Evolutionary conservation across 1,140 invertebrate genomes (phyloP), one percentile per base, ranked within the genome.

Genomic region (Marisa cornuarietis): DNA sequence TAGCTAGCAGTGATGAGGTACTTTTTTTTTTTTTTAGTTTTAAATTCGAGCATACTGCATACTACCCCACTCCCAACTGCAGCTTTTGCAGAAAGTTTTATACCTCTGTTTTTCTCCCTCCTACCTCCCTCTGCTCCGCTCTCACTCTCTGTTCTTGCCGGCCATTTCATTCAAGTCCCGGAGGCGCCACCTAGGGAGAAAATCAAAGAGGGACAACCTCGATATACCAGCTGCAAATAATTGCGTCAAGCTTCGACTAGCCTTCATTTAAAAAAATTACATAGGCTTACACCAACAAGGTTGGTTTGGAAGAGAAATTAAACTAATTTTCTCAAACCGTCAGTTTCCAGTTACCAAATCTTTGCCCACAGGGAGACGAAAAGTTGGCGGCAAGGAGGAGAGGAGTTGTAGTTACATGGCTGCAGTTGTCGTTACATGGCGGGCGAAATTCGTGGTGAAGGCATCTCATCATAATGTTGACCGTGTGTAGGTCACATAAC

Each of bases 151-250:
- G 3, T 42, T 42, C 31, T 42, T 42, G 31, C 31, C 31, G 31
- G 31, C 62, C 62, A n/a, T 18, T 63, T 63, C 62, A 7, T 18
- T 63, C 62, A 20, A n/a, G n/a, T 7, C 62, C 62, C 62, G 7
- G 18, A n/a, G 62, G 62, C 65, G 65, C 22, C 22, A n/a, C 65
- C 65, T n/a, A n/a, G 13, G 65, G 22, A 68, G 65, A 68, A 31
- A 68, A 68, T 68, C 65, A 68, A 68, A 68, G 65, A 31, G 65
- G 26, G 65, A 68, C 65, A 68, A 68, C 65, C 22, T 22, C 26
- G 22, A n/a, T 31, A n/a, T 24, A 68, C n/a, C 65, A 68, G 65
- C 65, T 68, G 22, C 22, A 68, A n/a, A n/a, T 68, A 68, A 18
- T 68, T 68, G 65, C 65, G 11, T 6, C 14, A 24, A 68, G 65